Percentiles rank a stretch among this genome's conserved stretches.
Evolutionary conservation across 1,140 invertebrate genomes (phyloP).

Genomic region (Bemisia tabaci): DNA sequence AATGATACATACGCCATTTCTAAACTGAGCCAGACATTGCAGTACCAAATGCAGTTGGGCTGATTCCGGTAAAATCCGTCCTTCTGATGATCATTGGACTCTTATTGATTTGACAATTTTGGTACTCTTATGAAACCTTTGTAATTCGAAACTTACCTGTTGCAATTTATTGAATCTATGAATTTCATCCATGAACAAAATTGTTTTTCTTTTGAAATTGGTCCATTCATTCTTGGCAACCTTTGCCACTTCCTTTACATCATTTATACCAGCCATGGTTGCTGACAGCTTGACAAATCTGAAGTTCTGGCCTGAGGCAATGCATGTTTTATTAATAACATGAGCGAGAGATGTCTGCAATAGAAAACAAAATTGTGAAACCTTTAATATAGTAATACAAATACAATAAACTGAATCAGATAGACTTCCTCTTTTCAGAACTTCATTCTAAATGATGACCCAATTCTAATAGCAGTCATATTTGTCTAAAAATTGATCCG

Average conservation of each 20-base stretch:
- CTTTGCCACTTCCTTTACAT: slow-evolving; percentile 59
- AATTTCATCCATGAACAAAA: slow-evolving; percentile 80
- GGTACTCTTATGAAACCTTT: too few relatives aligned
- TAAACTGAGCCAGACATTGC: too few relatives aligned
- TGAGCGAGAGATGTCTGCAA: slow-evolving; percentile 63
- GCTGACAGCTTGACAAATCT: slow-evolving; percentile 63
- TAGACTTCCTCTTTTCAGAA: too few relatives aligned
- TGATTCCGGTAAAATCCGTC: too few relatives aligned
- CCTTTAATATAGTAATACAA: slow-evolving; percentile 9
- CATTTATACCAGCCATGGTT: slow-evolving; percentile 56
- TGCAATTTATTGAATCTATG: slow-evolving; percentile 76
- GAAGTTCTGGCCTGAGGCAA: slow-evolving; percentile 31
- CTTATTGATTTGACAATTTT: too few relatives aligned
- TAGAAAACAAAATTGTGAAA: slow-evolving; percentile 14
- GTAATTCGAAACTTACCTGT: slow-evolving; percentile 38
- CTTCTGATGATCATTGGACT: too few relatives aligned
- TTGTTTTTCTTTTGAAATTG: slow-evolving; percentile 50
- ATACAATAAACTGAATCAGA: too few relatives aligned
- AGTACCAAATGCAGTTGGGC: too few relatives aligned
- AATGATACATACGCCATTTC: too few relatives aligned
- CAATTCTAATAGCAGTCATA: too few relatives aligned
- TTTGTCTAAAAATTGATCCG: too few relatives aligned
- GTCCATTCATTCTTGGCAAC: slow-evolving; percentile 57
- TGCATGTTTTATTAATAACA: slow-evolving; percentile 53
- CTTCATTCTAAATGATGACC: too few relatives aligned